Conservation (phyloP, 2,113 vertebrate genomes). For the Dicrurus megarhynchus region DNA sequence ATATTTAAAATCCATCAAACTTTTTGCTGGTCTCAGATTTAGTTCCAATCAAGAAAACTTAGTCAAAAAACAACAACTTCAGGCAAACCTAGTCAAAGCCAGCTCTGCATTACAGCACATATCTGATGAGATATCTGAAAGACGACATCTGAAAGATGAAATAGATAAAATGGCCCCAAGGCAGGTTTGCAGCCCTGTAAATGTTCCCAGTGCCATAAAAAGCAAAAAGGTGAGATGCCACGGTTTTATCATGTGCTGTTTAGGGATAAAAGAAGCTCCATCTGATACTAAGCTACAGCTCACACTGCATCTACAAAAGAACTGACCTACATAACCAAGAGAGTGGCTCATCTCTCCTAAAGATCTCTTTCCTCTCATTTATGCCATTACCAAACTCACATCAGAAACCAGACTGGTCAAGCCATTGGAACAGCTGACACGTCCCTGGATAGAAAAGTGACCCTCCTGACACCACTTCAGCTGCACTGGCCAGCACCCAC, state of each 20-base stretch:
- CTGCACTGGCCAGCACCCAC: neutral
- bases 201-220: neutral
- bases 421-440: neutral
- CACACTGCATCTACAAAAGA: neutral
- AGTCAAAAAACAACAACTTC: neutral
- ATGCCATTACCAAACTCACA: neutral
- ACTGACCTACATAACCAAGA: neutral
- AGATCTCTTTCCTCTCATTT: neutral
- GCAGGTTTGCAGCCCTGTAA: neutral
- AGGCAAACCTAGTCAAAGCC: neutral
- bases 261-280: neutral
- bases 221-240: neutral
- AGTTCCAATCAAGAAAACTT: neutral
- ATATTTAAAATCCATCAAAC: neutral
- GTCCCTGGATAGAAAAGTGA: neutral
- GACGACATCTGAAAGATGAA: neutral
- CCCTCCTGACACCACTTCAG: neutral
- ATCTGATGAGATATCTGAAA: neutral
- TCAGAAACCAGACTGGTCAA: neutral
- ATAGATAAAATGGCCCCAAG: neutral
- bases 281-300: neutral
- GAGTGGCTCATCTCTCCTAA: neutral
- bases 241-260: neutral
- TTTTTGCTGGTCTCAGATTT: neutral
- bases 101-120: neutral